A percentile compares a stretch with the other conserved stretches of the same genome.
These are phyloP conservation scores for Dunckerocampus dactyliophorus DNA, from an alignment of 2,113 vertebrate genomes.

Conservation along the genomic window DNA sequence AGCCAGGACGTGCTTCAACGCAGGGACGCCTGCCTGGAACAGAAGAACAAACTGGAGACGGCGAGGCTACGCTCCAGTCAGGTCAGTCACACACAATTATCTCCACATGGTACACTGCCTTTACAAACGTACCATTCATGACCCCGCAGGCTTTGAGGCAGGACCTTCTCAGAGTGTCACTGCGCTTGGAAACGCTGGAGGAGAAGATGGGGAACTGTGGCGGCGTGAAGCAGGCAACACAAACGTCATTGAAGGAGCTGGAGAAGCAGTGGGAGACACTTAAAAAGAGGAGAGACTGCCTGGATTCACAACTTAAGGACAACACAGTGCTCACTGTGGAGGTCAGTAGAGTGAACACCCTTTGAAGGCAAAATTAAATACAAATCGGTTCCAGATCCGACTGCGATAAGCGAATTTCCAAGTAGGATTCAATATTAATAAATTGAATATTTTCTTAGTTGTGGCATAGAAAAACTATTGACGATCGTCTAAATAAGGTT, in stretches of 20 bases:
- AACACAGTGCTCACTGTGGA: constrained; percentile 75
- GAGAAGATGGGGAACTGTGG: constrained; percentile 68
- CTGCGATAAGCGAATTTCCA: no score
- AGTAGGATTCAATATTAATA: no score
- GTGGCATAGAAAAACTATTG: no score
- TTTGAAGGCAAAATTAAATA: no score
- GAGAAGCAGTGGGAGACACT: constrained; percentile 75
- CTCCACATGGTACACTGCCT: not conserved
- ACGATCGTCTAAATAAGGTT: no score
- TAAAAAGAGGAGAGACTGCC: constrained; percentile 69
- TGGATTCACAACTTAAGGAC: constrained; percentile 80
- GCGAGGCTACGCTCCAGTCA: constrained; percentile 84
- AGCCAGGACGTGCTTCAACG: constrained; percentile 78
- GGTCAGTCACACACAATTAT: constrained; percentile 57
- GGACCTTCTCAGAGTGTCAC: constrained; percentile 78
- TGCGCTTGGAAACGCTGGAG: constrained; percentile 75
- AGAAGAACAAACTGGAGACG: constrained; percentile 80
- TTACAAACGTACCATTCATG: not conserved
- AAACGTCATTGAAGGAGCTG: constrained; percentile 66
- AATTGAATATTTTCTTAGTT: no score
- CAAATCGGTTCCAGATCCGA: no score
- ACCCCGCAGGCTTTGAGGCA: constrained; percentile 75
- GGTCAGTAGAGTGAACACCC: constrained; percentile 69
- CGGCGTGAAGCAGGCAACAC: constrained; percentile 22
- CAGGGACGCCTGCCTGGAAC: constrained; percentile 77